Evolutionary conservation across 2,888 invertebrate species (phyloP).

Genomic region (Coleophora deauratella): DNA sequence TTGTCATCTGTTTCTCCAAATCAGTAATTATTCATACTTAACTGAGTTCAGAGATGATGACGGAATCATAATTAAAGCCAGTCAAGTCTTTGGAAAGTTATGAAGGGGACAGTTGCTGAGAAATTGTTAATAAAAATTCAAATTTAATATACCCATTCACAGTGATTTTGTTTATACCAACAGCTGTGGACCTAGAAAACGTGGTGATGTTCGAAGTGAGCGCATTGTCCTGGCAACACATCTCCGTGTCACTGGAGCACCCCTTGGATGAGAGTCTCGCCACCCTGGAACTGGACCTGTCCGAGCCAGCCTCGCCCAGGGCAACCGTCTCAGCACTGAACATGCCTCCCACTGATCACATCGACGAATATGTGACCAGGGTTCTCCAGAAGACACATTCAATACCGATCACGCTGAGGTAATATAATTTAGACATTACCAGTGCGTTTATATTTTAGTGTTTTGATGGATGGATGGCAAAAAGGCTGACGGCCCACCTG

Average conservation of each 20-base stretch:
- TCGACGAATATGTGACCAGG: constrained; percentile 63
- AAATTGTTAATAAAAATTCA: too few relatives aligned
- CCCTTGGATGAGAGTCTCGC: constrained; percentile 94
- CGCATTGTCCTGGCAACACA: constrained; percentile 90
- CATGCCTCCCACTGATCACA: constrained; percentile 51
- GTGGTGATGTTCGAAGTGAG: constrained; percentile 94
- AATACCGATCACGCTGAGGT: constrained; percentile 93
- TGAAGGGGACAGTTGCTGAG: too few relatives aligned
- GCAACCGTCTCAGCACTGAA: constrained; percentile 83
- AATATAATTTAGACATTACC: constrained; percentile 22
- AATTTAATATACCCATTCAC: too few relatives aligned
- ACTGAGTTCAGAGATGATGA: too few relatives aligned
- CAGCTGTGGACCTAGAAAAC: constrained; percentile 77
- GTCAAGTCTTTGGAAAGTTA: too few relatives aligned
- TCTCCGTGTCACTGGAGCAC: constrained; percentile 93
- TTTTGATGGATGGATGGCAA: neutral
- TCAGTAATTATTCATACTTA: too few relatives aligned
- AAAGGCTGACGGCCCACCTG: too few relatives aligned
- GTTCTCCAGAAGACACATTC: constrained; percentile 91
- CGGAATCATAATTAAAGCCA: too few relatives aligned
- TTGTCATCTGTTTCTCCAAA: too few relatives aligned
- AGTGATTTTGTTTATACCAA: constrained; percentile 1
- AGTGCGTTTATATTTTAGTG: neutral
- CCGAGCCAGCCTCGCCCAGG: constrained; percentile 84
- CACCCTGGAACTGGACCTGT: constrained; percentile 90